phyloP scores from a whole-genome alignment of 2,113 vertebrate species.

The Gorsachius goisagi region DNA sequence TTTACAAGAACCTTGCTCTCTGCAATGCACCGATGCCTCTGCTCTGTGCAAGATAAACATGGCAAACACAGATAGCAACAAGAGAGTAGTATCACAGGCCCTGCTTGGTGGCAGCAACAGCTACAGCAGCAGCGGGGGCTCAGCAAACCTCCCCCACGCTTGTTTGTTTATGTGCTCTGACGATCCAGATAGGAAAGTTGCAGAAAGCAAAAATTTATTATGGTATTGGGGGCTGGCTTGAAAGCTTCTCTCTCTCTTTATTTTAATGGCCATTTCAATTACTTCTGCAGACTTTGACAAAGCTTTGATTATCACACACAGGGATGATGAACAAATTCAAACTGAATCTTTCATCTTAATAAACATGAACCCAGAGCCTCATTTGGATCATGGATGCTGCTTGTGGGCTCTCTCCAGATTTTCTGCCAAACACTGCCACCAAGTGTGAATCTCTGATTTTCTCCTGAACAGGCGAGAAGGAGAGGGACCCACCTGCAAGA shows the following conservation, averaged over 20 bases:
- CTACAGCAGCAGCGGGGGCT: not conserved
- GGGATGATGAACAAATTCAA: slow-evolving; percentile 32
- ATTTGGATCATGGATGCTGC: not conserved
- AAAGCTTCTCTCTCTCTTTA: slow-evolving; percentile 13
- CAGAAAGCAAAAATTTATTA: not conserved
- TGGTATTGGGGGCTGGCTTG: not conserved
- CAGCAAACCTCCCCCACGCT: not conserved
- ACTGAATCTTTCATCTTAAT: slow-evolving; percentile 35
- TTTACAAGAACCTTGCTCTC: slow-evolving; percentile 5
- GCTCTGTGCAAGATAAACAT: not conserved
- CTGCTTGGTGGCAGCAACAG: not conserved
- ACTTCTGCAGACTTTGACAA: slow-evolving; percentile 55
- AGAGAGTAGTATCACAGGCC: not conserved
- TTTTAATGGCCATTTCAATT: slow-evolving; percentile 56
- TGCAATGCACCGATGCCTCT: not conserved
- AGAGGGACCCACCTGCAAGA: not conserved
- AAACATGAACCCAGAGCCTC: not conserved
- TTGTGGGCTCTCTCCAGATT: slow-evolving; percentile 19
- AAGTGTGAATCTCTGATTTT: slow-evolving; percentile 52
- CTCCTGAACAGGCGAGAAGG: not conserved
- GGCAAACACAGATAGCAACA: slow-evolving; percentile 29
- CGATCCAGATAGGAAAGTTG: not conserved
- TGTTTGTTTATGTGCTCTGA: not conserved
- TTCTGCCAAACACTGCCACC: slow-evolving; percentile 75
- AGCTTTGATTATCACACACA: slow-evolving; percentile 50